Evolutionary conservation across 2,888 invertebrate species (phyloP).

Genomic region (Melitaea athalia): DNA sequence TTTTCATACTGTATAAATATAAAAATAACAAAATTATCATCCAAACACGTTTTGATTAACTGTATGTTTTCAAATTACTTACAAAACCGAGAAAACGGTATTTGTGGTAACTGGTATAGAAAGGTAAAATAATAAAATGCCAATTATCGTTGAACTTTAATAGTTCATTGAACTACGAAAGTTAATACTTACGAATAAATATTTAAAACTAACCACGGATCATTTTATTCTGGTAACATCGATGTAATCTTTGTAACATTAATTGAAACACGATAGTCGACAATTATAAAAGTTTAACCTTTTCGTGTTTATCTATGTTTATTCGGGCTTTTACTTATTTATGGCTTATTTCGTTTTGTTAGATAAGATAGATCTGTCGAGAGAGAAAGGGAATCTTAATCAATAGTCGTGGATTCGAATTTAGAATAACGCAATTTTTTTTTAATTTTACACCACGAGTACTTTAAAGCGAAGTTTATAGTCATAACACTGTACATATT

Average conservation of each 20-base stretch:
- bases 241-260: slow-evolving; percentile 39
- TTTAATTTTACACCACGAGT: too few relatives aligned
- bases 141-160: slow-evolving; percentile 22
- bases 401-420: too few relatives aligned
- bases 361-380: slow-evolving; percentile 14
- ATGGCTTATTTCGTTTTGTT: slow-evolving; percentile 25
- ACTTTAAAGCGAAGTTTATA: too few relatives aligned
- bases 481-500: too few relatives aligned
- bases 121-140: slow-evolving; percentile 15
- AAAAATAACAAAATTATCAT: too few relatives aligned
- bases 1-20: background rate
- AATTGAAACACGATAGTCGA: slow-evolving; percentile 45
- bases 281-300: slow-evolving; percentile 39
- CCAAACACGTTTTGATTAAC: slow-evolving; percentile 7
- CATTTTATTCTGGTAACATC: slow-evolving; percentile 37
- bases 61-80: slow-evolving; percentile 3
- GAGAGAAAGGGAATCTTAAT: too few relatives aligned
- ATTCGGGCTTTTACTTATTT: slow-evolving; percentile 23
- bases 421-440: too few relatives aligned
- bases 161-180: slow-evolving; percentile 21
- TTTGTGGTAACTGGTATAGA: slow-evolving; percentile 18
- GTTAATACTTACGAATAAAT: background rate
- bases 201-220: slow-evolving; percentile 13
- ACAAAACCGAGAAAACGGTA: slow-evolving; percentile 19
- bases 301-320: slow-evolving; percentile 38